Evolutionary conservation across 2,888 invertebrate species (phyloP).

Genomic region (Chromoteleia sp.): DNA sequence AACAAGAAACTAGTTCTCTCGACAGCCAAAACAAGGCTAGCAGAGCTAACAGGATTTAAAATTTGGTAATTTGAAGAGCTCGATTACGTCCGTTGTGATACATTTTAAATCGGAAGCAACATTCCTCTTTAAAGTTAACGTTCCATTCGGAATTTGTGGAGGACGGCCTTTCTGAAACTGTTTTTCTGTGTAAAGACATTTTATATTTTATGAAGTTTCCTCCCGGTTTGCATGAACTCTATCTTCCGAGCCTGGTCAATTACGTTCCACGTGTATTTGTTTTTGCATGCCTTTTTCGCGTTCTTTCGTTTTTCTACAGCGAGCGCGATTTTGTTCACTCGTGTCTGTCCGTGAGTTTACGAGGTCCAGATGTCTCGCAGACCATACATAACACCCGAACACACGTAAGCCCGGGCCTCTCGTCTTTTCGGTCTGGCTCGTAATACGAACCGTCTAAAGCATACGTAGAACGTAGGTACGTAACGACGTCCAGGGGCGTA

Average conservation of each 20-base stretch:
- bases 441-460: conserved; percentile 64
- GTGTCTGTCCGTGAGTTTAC: too few relatives aligned
- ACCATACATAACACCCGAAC: conserved; percentile 45
- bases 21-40: too few relatives aligned
- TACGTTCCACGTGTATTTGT: conserved; percentile 33
- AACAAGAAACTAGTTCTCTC: too few relatives aligned
- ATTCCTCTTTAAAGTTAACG: conserved; percentile 18
- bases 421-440: conserved; percentile 57
- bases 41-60: not conserved
- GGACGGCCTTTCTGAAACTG: conserved; percentile 9
- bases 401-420: conserved; percentile 53
- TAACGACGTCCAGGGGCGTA: conserved; percentile 66
- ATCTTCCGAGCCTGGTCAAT: conserved; percentile 33
- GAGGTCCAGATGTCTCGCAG: conserved; percentile 68
- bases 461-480: conserved; percentile 50
- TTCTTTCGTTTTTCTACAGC: conserved; percentile 52
- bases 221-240: conserved; percentile 39
- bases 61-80: not conserved
- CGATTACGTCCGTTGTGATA: conserved; percentile 5
- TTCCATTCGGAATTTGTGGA: conserved; percentile 8
- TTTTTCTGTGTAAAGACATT: conserved; percentile 23
- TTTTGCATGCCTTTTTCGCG: too few relatives aligned
- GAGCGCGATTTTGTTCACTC: conserved; percentile 42
- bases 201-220: conserved; percentile 29
- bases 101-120: conserved; percentile 13